Conservation (phyloP, 2,113 vertebrate genomes). For the Eublepharis macularius region DNA sequence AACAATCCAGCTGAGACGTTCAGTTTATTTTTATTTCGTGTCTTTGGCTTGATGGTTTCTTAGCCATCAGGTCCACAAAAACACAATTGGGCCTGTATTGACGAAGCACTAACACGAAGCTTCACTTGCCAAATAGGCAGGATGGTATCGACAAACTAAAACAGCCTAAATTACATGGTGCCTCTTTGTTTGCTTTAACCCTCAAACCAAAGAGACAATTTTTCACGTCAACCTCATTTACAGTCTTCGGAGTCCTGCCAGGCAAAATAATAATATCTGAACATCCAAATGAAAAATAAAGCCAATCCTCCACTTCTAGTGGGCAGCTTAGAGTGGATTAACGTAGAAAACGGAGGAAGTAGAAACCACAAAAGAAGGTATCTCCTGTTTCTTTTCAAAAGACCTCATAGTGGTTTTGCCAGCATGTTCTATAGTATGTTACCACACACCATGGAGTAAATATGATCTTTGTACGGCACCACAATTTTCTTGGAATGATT, state of each 20-base stretch:
- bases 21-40: background rate
- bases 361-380: background rate
- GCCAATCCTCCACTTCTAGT: background rate
- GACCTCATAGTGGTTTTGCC: background rate
- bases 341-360: background rate
- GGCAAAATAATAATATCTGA: background rate
- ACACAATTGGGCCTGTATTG: background rate
- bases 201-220: slow-evolving; percentile 17
- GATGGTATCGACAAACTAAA: background rate
- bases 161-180: background rate
- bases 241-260: background rate
- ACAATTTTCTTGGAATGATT: background rate
- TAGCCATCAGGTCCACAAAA: background rate
- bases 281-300: background rate
- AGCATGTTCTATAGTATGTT: background rate
- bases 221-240: background rate
- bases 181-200: background rate
- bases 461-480: background rate
- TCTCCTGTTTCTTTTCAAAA: background rate
- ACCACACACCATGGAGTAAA: background rate
- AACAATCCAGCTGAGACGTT: too few species aligned
- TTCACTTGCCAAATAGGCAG: background rate
- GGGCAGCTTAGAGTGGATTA: fast-evolving
- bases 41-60: background rate
- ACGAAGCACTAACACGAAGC: fast-evolving